phyloP scores from a whole-genome alignment of 2,797 vertebrate species.

The Apodemus agrarius region DNA sequence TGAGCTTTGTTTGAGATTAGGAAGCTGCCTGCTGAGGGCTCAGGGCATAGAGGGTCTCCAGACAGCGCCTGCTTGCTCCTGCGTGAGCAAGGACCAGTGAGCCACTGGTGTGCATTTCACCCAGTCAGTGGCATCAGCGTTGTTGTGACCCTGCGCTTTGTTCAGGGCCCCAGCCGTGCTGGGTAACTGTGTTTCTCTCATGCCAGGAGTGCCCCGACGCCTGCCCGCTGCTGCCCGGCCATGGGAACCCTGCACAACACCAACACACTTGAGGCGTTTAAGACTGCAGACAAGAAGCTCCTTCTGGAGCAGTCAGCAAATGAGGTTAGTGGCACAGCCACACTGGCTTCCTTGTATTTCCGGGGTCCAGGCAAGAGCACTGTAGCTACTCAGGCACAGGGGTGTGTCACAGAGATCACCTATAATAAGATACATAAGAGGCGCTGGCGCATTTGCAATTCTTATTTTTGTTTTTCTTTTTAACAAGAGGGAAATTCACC shows the following conservation, averaged over 20 bases:
- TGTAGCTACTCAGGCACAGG: neutral
- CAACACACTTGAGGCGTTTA: conserved; percentile 97
- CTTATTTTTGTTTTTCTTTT: neutral
- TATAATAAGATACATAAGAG: neutral
- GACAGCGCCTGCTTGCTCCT: neutral
- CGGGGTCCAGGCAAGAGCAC: neutral
- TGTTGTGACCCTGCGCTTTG: neutral
- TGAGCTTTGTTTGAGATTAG: neutral
- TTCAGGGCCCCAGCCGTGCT: neutral
- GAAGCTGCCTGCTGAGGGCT: neutral
- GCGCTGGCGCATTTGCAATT: neutral
- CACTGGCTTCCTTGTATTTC: neutral
- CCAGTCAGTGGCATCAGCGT: neutral
- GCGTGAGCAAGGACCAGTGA: neutral
- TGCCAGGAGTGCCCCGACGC: conserved; percentile 89
- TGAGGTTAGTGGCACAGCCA: conserved; percentile 87
- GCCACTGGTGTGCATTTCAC: neutral
- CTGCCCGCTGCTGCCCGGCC: conserved; percentile 93
- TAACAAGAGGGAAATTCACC: neutral
- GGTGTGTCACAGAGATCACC: neutral
- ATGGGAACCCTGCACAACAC: conserved; percentile 94
- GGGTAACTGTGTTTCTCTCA: conserved; percentile 23
- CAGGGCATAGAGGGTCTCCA: neutral
- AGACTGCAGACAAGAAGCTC: conserved; percentile 94
- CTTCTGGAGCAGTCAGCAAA: conserved; percentile 93